Evolutionary conservation across 1,140 invertebrate species (phyloP), one percentile per base, ranked within the genome.

Genomic region (Drosophila baimaii): DNA sequence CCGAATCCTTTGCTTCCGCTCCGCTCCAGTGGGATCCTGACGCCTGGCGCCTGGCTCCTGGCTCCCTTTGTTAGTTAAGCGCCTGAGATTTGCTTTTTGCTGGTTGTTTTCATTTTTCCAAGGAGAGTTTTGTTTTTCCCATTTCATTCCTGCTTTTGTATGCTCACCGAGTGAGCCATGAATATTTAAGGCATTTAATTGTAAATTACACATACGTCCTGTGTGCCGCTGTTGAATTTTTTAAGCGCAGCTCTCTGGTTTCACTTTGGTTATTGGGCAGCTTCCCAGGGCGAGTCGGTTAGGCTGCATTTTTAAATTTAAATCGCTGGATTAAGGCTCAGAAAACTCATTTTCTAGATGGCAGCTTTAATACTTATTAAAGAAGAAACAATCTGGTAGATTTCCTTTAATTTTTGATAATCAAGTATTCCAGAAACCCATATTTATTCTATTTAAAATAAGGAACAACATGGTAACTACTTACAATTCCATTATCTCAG

Each of bases 181-280:
- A 86, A 86, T 86, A 77, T 89, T 86, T 86, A 61, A 86, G 72
- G 66, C 84, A 83, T 83, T 86, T 89, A 86, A 86, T 86, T 86
- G 83, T 86, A 83, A 83, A 86, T 86, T 86, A 86, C 83, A 77
- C 83, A 86, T 88, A 88, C 84, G 83, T 72, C 83, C 64, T 59
- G 82, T 86, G 84, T 56, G 79, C 84, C 56, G 79, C 75, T 66
- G 70, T 72, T 88, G 57, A 59, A 86, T 83, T 79, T 85, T 85
- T 85, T 69, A 88, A 35, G 31, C 39, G 41, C 83, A 72, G 56
- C 74, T 71, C 23, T 37, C 49, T 61, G 52, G 64, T 49, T 54
- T 66, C 61, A 59, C 68, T 82, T 88, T 66, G 64, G 71, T 56
- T 71, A 86, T 82, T 79, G 79, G 79, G 46, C 61, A 49, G 65